These are phyloP conservation scores for Myotis daubentonii DNA, from an alignment of 2,797 vertebrate genomes.

Conservation along the genomic window DNA sequence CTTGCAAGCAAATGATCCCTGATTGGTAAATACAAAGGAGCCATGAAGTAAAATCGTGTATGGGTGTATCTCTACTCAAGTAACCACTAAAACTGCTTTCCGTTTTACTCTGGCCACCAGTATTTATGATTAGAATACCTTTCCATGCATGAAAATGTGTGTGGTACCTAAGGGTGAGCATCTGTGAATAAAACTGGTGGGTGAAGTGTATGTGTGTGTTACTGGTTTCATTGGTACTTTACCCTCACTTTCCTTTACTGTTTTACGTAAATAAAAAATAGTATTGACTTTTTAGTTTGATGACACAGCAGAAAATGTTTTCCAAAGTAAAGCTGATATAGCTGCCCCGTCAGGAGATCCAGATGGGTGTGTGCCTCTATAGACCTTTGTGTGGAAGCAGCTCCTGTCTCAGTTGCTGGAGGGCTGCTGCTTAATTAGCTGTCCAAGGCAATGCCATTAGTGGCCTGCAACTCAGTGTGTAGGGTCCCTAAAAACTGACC, in stretches of 20 bases:
- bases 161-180: background rate
- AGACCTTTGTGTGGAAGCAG: background rate
- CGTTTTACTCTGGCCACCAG: background rate
- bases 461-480: background rate
- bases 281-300: background rate
- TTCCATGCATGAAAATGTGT: background rate
- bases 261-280: background rate
- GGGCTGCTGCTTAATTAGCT: background rate
- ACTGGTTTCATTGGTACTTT: background rate
- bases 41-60: background rate
- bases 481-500: background rate
- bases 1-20: background rate
- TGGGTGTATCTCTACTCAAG: background rate
- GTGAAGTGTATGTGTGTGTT: background rate
- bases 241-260: background rate
- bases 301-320: background rate
- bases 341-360: background rate
- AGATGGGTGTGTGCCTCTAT: background rate
- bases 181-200: background rate
- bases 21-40: background rate
- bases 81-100: background rate
- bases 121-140: background rate
- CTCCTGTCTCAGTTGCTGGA: background rate
- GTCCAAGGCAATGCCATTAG: background rate
- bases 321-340: background rate